Percentiles rank a stretch among this genome's conserved stretches.
Evolutionary conservation across 2,797 vertebrate genomes (phyloP).

Genomic region (Rhynchotus rufescens): DNA sequence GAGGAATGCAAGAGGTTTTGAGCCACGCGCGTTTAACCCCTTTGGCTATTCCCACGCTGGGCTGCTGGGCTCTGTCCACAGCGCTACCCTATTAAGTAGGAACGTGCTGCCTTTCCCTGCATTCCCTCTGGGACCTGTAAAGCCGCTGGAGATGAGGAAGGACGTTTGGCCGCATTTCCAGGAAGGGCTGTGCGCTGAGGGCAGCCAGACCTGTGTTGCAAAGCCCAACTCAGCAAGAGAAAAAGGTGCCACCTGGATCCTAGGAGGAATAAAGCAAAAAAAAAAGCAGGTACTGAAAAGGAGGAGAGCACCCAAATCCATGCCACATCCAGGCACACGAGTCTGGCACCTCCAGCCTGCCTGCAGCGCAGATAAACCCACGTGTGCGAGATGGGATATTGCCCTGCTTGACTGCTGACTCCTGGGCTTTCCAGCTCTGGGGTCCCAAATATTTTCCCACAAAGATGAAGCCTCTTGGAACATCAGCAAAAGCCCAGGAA

Average conservation of each 20-base stretch:
- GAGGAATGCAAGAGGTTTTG: slow-evolving; percentile 34
- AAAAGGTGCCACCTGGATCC: neutral
- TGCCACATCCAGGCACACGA: neutral
- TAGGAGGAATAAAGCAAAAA: neutral
- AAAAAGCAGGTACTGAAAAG: neutral
- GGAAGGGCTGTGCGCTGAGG: too few species aligned
- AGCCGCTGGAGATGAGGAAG: neutral
- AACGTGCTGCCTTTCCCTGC: neutral
- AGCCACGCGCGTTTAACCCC: neutral
- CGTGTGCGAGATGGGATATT: neutral
- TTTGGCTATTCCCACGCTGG: neutral
- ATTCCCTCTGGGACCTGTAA: neutral
- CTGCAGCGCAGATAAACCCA: neutral
- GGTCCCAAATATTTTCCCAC: neutral
- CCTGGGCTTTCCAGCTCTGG: neutral
- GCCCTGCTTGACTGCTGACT: neutral
- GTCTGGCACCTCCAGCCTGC: rapidly evolving
- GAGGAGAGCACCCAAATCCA: neutral
- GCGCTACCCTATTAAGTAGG: neutral
- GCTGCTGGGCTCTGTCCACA: neutral
- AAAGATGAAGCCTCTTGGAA: neutral
- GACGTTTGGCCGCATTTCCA: too few species aligned
- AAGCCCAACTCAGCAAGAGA: rapidly evolving
- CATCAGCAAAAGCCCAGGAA: neutral
- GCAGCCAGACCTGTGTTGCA: neutral